phyloP scores from a whole-genome alignment of 2,113 vertebrate species.

The Xiphophorus couchianus region DNA sequence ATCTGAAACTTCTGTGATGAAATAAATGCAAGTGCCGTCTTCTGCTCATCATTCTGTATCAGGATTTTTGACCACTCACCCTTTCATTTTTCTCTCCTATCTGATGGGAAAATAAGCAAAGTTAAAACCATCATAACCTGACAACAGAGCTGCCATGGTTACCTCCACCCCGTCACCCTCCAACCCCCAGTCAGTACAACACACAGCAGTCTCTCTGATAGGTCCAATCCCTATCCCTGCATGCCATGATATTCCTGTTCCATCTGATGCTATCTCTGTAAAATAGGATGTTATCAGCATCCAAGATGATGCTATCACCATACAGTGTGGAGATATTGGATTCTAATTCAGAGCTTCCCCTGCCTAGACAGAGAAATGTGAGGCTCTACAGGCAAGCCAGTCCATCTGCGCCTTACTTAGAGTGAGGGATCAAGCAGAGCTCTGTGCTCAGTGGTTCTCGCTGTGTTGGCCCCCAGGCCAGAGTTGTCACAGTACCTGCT shows the following conservation, averaged over 20 bases:
- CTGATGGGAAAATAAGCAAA: constrained; percentile 51
- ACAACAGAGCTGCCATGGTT: constrained; percentile 22
- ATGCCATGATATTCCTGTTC: constrained; percentile 54
- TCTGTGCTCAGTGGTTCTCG: constrained; percentile 34
- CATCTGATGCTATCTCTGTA: constrained; percentile 65
- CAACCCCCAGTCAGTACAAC: constrained; percentile 14
- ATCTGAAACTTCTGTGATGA: constrained; percentile 50
- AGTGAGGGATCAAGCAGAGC: constrained; percentile 55
- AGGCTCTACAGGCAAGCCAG: constrained; percentile 54
- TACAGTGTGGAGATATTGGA: constrained; percentile 63
- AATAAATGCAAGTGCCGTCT: constrained; percentile 28
- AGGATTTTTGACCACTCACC: constrained; percentile 30
- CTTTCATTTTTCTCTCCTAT: constrained; percentile 35
- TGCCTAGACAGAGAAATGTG: constrained; percentile 45
- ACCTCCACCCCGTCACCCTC: constrained; percentile 2
- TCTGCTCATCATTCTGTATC: constrained; percentile 26
- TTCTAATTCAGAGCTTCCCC: constrained; percentile 58
- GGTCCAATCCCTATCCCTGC: constrained; percentile 49
- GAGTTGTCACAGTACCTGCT: constrained; percentile 65
- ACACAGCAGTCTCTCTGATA: constrained; percentile 41
- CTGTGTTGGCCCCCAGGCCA: constrained; percentile 45
- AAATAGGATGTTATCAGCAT: constrained; percentile 71
- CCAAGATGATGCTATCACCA: constrained; percentile 61
- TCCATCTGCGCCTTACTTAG: constrained; percentile 62
- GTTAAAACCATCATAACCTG: constrained; percentile 35